Conservation (phyloP, 2,797 vertebrate genomes). For the Clamator glandarius region DNA sequence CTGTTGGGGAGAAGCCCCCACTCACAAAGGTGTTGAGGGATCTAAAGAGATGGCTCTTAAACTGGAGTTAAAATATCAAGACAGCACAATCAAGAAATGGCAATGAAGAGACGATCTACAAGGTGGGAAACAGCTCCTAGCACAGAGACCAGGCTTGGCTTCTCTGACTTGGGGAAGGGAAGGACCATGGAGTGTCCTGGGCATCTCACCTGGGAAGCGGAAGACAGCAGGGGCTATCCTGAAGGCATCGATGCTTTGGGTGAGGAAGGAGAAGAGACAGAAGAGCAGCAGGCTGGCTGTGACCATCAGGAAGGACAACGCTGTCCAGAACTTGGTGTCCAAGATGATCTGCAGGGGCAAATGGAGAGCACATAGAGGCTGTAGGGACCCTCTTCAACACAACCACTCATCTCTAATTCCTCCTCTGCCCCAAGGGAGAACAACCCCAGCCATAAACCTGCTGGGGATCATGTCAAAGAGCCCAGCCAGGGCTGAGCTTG, state of each 20-base stretch:
- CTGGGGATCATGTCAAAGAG: neutral
- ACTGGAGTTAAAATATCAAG: neutral
- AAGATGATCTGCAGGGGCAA: slow-evolving; percentile 79
- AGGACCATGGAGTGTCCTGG: neutral
- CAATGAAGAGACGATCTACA: fast-evolving
- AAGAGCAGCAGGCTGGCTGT: slow-evolving; percentile 79
- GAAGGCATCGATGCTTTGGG: slow-evolving; percentile 80
- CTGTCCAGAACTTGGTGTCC: slow-evolving; percentile 86
- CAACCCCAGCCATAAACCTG: fast-evolving
- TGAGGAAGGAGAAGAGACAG: slow-evolving; percentile 76
- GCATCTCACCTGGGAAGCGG: slow-evolving; percentile 84
- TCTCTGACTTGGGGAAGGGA: too few species aligned
- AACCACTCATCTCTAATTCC: neutral
- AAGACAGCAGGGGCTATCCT: slow-evolving; percentile 77
- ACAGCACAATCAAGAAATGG: neutral
- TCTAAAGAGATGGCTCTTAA: neutral
- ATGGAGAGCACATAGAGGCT: neutral
- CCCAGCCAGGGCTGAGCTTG: neutral
- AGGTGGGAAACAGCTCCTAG: neutral
- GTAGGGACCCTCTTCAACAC: neutral
- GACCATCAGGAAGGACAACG: slow-evolving; percentile 75
- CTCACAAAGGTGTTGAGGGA: neutral
- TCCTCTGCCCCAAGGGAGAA: neutral
- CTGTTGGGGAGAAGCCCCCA: neutral
- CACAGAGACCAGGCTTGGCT: neutral